Base-by-base conservation (phyloP, 2,888 invertebrate genomes). In the Stratiomys singularior region DNA sequence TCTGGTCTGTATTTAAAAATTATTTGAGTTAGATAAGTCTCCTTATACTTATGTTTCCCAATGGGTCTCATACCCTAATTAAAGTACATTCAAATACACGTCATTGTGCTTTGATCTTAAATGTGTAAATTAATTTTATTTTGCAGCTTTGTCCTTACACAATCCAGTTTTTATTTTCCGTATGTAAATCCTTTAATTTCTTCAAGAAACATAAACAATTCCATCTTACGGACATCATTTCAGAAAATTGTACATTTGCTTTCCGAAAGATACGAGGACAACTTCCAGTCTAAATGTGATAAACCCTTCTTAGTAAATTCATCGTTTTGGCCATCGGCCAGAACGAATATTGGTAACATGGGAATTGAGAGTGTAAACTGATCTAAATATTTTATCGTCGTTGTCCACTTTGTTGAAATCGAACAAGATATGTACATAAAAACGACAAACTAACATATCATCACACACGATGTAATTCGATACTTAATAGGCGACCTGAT, bases 391-490 rank as follows among this genome's bases (percentile, higher is more conserved):
- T 77, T 79, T 78, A 79, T 77, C 66, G 74, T 77, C 64, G 27
- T 60, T 76, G 64, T 76, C 66, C 63, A 64, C 52, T 64, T 76
- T 15, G 76, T 64, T 60, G 58, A 76, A 69, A 69, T 66, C 76
- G 76, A 77, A 64, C 58, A 76, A 66, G 46, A 76, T 64, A 64
- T 46, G 63, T 28, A 79, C 60, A 76, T 63, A 77, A 78, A 69
- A 69, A 58, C 52, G 60, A 78, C 76, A 71, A 60, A 58, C 76
- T 79, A 80, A 82, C 81, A 82, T 81, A 80, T 82, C 82, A 82
- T 82, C 81, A 81, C 80, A 82, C 82, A 82, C 80, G 81, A 80
- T 82, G 82, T 82, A 82, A 82, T 82, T 81, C 81, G 81, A 82
- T 82, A 82, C 82, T 81, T 82, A 81, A 82, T 82, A 81, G 82